These are phyloP conservation scores for Pelecanus crispus DNA, from an alignment of 2,113 vertebrate species.

Conservation along the genomic window DNA sequence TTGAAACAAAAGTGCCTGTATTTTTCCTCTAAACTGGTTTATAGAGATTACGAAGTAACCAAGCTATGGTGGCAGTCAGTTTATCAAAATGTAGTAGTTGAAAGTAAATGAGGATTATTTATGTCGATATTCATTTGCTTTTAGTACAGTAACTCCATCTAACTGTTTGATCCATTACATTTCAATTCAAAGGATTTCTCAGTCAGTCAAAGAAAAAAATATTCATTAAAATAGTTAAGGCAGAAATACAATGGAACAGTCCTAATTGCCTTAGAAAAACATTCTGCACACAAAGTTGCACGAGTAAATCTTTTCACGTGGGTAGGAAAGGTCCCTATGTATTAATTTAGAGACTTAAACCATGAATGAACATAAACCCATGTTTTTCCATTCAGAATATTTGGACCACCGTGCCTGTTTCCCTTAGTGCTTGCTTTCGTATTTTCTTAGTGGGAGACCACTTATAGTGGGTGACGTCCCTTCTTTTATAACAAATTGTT, in stretches of 20 bases:
- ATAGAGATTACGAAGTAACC: background rate
- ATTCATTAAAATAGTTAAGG: background rate
- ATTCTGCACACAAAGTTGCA: background rate
- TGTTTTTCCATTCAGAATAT: background rate
- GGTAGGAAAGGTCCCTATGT: background rate
- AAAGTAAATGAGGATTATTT: slow-evolving; percentile 35
- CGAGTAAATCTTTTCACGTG: background rate
- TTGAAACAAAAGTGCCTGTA: background rate
- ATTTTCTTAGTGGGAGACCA: background rate
- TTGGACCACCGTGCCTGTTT: background rate
- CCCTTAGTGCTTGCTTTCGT: background rate
- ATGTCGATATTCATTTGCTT: slow-evolving; percentile 23
- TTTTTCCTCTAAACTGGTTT: background rate
- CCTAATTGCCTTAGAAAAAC: background rate
- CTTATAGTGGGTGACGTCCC: background rate
- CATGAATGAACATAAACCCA: background rate
- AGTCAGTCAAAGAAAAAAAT: background rate
- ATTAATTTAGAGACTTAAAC: background rate
- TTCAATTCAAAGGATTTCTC: slow-evolving; percentile 16
- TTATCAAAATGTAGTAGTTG: slow-evolving; percentile 6
- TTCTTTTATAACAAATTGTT: background rate
- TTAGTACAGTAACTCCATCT: background rate
- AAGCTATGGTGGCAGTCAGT: background rate
- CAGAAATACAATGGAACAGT: background rate
- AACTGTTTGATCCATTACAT: background rate